phyloP scores from a whole-genome alignment of 2,888 invertebrate species.

The Brassicogethes aeneus region DNA sequence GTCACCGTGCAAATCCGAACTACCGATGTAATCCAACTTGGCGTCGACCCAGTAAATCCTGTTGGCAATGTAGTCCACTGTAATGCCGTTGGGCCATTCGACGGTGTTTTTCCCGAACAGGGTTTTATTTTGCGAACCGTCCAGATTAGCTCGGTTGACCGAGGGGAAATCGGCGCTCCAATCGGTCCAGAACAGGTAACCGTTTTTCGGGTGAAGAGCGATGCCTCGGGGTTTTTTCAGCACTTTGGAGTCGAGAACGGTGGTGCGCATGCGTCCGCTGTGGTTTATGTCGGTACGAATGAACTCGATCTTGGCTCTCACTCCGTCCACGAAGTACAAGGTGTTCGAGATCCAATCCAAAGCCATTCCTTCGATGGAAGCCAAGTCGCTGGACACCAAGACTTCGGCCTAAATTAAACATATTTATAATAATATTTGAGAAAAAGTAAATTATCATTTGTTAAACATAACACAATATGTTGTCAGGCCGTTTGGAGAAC shows the following conservation, averaged over 20 bases:
- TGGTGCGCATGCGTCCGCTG: slow-evolving; percentile 64
- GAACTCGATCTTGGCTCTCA: slow-evolving; percentile 69
- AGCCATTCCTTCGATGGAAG: slow-evolving; percentile 82
- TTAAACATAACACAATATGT: no score
- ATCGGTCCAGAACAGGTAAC: slow-evolving; percentile 82
- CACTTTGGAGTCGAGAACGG: slow-evolving; percentile 58
- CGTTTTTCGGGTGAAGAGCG: slow-evolving; percentile 72
- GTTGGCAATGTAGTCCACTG: slow-evolving; percentile 74
- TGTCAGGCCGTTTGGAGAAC: no score
- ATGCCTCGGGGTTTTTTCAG: slow-evolving; percentile 49
- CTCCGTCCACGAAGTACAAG: slow-evolving; percentile 81
- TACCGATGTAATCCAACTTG: slow-evolving; percentile 69
- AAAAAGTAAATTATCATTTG: no score
- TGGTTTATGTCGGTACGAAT: slow-evolving; percentile 57
- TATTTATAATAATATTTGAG: no score
- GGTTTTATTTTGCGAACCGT: slow-evolving; percentile 59
- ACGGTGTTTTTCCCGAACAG: slow-evolving; percentile 59
- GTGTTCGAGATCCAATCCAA: slow-evolving; percentile 83
- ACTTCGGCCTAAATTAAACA: no score
- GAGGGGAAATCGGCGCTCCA: slow-evolving; percentile 73
- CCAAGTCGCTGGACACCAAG: slow-evolving; percentile 63
- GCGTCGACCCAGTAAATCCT: slow-evolving; percentile 86
- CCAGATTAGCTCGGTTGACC: slow-evolving; percentile 69
- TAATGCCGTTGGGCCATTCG: slow-evolving; percentile 80
- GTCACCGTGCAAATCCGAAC: slow-evolving; percentile 39